Evolutionary conservation across 2,797 vertebrate genomes (phyloP).

Genomic region (Manis javanica): DNA sequence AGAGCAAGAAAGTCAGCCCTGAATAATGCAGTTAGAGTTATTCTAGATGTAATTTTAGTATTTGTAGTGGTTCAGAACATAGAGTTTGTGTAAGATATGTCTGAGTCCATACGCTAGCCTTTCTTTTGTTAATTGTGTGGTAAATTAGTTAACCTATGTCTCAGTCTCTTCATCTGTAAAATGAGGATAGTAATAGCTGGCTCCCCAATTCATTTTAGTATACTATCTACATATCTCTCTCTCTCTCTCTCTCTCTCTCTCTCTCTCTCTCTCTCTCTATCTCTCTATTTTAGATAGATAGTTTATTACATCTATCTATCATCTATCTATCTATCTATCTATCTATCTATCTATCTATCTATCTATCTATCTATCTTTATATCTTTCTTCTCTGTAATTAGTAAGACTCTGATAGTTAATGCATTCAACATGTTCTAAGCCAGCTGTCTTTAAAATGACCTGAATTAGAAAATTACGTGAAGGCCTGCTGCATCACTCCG

Average conservation of each 20-base stretch:
- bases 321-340: background rate
- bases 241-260: background rate
- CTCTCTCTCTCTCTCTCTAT: too few species aligned
- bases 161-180: background rate
- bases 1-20: background rate
- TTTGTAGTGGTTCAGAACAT: background rate
- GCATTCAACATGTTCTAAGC: background rate
- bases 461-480: constrained; percentile 17
- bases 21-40: background rate
- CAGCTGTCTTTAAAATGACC: background rate
- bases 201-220: background rate
- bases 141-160: background rate
- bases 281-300: too few species aligned
- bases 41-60: background rate
- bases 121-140: background rate
- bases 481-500: background rate
- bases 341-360: background rate
- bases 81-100: background rate
- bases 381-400: background rate
- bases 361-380: background rate
- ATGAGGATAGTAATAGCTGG: background rate
- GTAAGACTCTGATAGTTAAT: background rate
- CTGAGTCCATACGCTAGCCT: background rate
- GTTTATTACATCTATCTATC: background rate
- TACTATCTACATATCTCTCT: too few species aligned